Evolutionary conservation across 1,140 invertebrate species (phyloP), one percentile per base, ranked within the genome.

Genomic region (Thaumetopoea pityocampa): DNA sequence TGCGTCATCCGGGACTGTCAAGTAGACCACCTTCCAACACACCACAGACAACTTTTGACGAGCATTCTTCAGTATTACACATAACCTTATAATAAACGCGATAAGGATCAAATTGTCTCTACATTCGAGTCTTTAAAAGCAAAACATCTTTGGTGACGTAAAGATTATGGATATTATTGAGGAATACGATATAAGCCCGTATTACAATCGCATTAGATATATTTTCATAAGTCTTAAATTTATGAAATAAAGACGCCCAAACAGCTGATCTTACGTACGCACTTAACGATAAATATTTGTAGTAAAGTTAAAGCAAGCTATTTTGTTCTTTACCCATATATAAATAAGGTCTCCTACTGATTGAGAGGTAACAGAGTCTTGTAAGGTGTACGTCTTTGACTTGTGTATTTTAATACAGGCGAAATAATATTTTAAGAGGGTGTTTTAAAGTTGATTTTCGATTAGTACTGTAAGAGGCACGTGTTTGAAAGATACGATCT

Each of bases 401-500:
- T 41, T 33, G 5, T 32, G 6, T 8, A 18, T 6, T 22, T 8
- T 33, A 6, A 1, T 0, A 14, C 12, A 23, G 7, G n/a, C 3
- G 6, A 24, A 10, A 20, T 22, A 34, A 3, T 6, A 28, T 18
- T 8, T 19, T 48, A 11, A 8, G n/a, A 6, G 1, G n/a, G 1
- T 5, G 5, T 3, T 8, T 33, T 62, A 59, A 32, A 42, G 37
- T 53, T 20, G 36, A 32, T 37, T 49, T 51, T 53, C 1, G 6
- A 12, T 20, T 51, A 30, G 6, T 4, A 10, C 4, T 10, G 4
- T 1, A 12, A n/a, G 34, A 60, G 53, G 53, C 67, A 71, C 68
- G 71, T 78, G 73, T 66, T 62, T 57, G 27, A 38, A 57, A 66
- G 69, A 74, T 77, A 60, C 36, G 53, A 74, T 80, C 76, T 20